A percentile compares a stretch with the other conserved stretches of the same genome.
These are phyloP conservation scores for Aethes cnicana DNA, from an alignment of 2,888 invertebrate genomes.

Conservation along the genomic window DNA sequence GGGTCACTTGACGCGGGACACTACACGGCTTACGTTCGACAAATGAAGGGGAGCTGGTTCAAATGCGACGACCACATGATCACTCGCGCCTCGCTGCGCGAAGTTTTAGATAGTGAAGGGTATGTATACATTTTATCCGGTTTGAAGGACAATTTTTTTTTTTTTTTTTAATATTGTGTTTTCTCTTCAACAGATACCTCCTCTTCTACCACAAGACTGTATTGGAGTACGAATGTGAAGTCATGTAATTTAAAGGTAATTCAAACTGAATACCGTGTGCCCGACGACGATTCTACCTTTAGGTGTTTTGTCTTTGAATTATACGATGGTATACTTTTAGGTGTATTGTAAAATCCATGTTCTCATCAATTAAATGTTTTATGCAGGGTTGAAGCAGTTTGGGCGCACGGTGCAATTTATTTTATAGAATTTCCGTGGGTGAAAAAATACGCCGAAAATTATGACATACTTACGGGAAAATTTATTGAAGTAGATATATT, in stretches of 20 bases:
- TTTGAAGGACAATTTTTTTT: neutral
- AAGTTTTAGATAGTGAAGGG: constrained; percentile 98
- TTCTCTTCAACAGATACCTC: constrained; percentile 88
- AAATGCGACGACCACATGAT: constrained; percentile 98
- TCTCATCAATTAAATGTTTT: constrained; percentile 9
- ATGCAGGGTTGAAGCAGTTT: neutral
- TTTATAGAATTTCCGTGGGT: neutral
- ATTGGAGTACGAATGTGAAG: constrained; percentile 88
- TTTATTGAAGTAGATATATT: constrained; percentile 17
- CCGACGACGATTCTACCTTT: too few relatives aligned
- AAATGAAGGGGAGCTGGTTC: constrained; percentile 96
- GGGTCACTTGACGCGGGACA: constrained; percentile 97
- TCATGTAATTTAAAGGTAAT: constrained; percentile 36
- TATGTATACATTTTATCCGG: constrained; percentile 72
- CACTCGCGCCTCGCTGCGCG: constrained; percentile 91
- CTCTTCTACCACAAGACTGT: constrained; percentile 98
- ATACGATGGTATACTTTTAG: constrained; percentile 30
- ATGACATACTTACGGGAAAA: constrained; percentile 1
- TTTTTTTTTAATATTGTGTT: constrained; percentile 26
- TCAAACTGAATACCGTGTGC: constrained; percentile 1
- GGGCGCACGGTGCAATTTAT: constrained; percentile 5
- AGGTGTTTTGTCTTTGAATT: constrained; percentile 20
- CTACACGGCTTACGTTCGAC: constrained; percentile 97
- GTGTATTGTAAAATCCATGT: constrained; percentile 21
- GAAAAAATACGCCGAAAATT: neutral